These are phyloP conservation scores for Biston betularia DNA, from an alignment of 2,888 invertebrate species.

Conservation along the genomic window DNA sequence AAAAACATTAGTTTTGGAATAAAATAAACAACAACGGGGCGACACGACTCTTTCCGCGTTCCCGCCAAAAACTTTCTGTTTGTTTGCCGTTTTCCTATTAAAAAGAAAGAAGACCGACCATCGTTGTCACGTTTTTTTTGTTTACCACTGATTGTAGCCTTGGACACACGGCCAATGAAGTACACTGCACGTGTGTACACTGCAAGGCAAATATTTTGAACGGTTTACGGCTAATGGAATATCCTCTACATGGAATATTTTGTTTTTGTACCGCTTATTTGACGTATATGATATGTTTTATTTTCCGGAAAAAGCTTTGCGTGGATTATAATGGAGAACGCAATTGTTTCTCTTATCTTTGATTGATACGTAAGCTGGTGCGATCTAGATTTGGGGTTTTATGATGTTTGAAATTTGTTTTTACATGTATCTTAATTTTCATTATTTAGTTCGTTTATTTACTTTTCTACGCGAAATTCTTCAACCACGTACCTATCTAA, in stretches of 20 bases:
- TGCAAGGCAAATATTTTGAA: slow-evolving; percentile 65
- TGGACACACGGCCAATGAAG: slow-evolving; percentile 49
- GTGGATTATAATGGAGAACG: not conserved
- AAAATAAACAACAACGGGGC: too few relatives aligned
- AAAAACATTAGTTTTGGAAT: too few relatives aligned
- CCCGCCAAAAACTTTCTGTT: too few relatives aligned
- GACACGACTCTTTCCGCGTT: too few relatives aligned
- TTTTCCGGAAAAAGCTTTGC: slow-evolving; percentile 5
- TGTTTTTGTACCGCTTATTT: slow-evolving; percentile 47
- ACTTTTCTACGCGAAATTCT: too few relatives aligned
- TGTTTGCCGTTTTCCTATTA: too few relatives aligned
- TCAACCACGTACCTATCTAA: too few relatives aligned
- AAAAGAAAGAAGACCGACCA: too few relatives aligned
- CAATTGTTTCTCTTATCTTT: not conserved
- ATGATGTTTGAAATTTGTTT: not conserved
- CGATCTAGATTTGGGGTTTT: too few relatives aligned
- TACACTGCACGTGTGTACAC: slow-evolving; percentile 43
- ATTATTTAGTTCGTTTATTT: too few relatives aligned
- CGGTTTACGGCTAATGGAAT: slow-evolving; percentile 53
- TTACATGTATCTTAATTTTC: not conserved
- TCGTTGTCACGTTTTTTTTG: slow-evolving; percentile 36
- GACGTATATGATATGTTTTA: slow-evolving; percentile 16
- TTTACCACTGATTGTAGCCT: slow-evolving; percentile 53
- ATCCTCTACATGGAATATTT: slow-evolving; percentile 49
- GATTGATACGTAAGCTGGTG: not conserved